These are phyloP conservation scores for Troilus luridus DNA, from an alignment of 2,888 invertebrate genomes.

Conservation along the genomic window DNA sequence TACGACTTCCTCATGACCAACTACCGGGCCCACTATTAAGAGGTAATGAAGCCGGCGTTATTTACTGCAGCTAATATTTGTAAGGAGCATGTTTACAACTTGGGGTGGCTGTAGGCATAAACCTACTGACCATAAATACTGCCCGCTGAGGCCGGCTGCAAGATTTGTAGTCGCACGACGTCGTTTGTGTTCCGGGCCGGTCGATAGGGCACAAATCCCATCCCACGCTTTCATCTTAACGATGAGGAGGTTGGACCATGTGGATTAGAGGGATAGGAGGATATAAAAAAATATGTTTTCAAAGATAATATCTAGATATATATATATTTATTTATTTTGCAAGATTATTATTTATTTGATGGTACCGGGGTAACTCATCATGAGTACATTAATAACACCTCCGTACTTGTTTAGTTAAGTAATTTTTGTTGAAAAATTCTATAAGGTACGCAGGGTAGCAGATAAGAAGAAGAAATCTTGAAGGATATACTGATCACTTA, in stretches of 20 bases:
- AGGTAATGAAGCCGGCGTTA: neutral
- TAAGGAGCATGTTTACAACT: conserved; percentile 43
- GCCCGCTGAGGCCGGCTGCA: neutral
- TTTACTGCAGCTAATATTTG: conserved; percentile 45
- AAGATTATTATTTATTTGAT: too few species aligned
- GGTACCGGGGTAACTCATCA: too few species aligned
- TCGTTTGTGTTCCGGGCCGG: neutral
- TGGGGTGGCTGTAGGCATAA: neutral
- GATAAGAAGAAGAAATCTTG: too few species aligned
- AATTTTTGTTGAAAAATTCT: too few species aligned
- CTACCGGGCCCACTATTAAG: neutral
- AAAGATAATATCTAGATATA: neutral
- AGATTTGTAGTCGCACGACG: conserved; percentile 31
- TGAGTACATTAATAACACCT: too few species aligned
- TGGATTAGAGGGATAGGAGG: neutral
- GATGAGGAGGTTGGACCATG: neutral
- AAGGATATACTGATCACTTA: too few species aligned
- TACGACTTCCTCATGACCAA: neutral
- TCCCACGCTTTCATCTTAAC: neutral
- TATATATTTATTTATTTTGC: too few species aligned
- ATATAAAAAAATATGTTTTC: neutral
- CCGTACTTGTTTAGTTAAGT: too few species aligned
- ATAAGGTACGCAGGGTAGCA: too few species aligned
- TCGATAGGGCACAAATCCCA: neutral
- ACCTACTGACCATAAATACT: neutral